Base-by-base conservation (phyloP, 2,113 vertebrate species). In the Terrapene triunguis region DNA sequence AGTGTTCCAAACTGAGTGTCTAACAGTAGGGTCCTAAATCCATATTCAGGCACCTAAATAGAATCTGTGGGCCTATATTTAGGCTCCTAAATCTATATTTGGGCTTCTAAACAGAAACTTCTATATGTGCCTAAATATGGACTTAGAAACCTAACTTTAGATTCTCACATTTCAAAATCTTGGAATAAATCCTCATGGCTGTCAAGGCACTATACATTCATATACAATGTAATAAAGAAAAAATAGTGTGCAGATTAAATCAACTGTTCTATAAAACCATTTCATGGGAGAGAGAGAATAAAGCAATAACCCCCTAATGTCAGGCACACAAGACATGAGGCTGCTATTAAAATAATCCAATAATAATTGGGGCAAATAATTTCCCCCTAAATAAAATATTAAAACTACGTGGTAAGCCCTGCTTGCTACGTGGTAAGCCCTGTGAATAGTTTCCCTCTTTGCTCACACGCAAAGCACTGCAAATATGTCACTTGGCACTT, bases 71-170 rank as follows among this genome's bases (percentile, higher is more conserved):
- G 21, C 19, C 72, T 24, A 42, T n/a, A 47, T 44, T 47, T 76
- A 47, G 38, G 72, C 10, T 24, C 21, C 38, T 25, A 42, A 74
- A 74, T 89, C 78, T 92, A 44, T 82, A 5, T 44, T 82, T 53
- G 86, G 44, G 42, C 24, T 90, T 89, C 89, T 82, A 92, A 95
- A 89, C n/a, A 81, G 0, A 86, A 91, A 92, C 74, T 59, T 69
- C 69, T 95, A 9, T 92, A 86, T 35, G 59, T 55, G 32, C 85
- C 82, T 84, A 93, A 93, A 95, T 35, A 27, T 9, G 19, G 55
- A 92, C 87, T 92, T 89, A 93, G 81, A 94, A 84, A 88, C 84
- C 85, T 62, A 91, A 89, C 32, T 94, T 96, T 95, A 94, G 85
- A 82, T 84, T 76, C 54, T 29, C 10, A 29, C 13, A 80, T 89